Conservation (phyloP, 2,113 vertebrate species). For the Paramormyrops kingsleyae region DNA sequence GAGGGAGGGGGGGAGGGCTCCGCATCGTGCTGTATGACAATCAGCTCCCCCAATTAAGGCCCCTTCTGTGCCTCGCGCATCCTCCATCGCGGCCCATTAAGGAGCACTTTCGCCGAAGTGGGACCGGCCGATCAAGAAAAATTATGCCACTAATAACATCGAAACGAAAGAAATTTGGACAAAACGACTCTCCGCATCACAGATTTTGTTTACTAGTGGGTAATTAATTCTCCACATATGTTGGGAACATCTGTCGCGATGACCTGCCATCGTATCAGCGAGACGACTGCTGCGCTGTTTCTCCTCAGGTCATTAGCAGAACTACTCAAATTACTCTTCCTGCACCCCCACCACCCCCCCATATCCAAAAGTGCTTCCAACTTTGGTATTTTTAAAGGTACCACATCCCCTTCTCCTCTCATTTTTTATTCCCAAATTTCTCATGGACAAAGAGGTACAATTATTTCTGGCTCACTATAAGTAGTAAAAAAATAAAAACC, state of each 20-base stretch:
- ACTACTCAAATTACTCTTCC: conserved; percentile 63
- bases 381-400: conserved; percentile 33
- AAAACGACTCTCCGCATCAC: conserved; percentile 92
- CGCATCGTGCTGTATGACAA: conserved; percentile 57
- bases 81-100: conserved; percentile 59
- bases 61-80: conserved; percentile 43
- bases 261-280: conserved; percentile 92
- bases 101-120: conserved; percentile 66
- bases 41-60: conserved; percentile 60
- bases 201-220: conserved; percentile 98
- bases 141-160: conserved; percentile 85
- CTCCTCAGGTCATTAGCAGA: conserved; percentile 86
- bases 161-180: conserved; percentile 92
- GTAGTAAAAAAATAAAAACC: not conserved
- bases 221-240: conserved; percentile 99
- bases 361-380: conserved; percentile 43
- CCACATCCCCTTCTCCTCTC: conserved; percentile 16
- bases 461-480: not conserved
- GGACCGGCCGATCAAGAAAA: conserved; percentile 88
- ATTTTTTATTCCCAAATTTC: not conserved
- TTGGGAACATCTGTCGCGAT: conserved; percentile 96
- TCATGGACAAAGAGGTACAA: not conserved
- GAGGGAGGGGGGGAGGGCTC: conserved; percentile 17
- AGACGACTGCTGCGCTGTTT: conserved; percentile 83
- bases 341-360: conserved; percentile 30